phyloP scores from a whole-genome alignment of 2,888 invertebrate species.

The Parascotia fuliginaria region DNA sequence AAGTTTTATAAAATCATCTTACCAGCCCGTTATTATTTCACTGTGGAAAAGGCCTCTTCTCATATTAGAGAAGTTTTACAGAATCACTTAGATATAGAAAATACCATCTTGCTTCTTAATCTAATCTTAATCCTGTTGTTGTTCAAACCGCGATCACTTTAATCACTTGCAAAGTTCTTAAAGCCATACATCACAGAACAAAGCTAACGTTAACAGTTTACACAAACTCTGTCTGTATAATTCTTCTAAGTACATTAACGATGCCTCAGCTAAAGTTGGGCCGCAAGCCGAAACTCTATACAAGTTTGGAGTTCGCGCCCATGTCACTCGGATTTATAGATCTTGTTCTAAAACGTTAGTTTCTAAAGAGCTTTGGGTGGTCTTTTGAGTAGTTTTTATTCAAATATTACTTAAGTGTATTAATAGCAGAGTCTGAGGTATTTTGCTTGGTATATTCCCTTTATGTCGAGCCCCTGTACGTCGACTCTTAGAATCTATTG shows the following conservation, averaged over 20 bases:
- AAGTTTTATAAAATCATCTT: no score
- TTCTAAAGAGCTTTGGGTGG: neutral
- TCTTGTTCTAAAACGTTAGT: conserved; percentile 29
- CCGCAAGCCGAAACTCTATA: conserved; percentile 36
- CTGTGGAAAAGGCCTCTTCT: no score
- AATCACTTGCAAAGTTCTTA: neutral
- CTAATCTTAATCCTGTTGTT: neutral
- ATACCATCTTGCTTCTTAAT: no score
- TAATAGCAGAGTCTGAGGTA: no score
- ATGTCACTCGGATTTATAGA: conserved; percentile 33
- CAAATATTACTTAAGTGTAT: no score
- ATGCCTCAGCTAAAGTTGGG: conserved; percentile 25
- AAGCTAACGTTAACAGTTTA: conserved; percentile 31
- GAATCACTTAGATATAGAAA: no score
- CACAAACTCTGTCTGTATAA: conserved; percentile 32
- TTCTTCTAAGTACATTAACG: conserved; percentile 45
- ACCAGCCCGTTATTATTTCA: no score
- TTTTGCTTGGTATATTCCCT: no score
- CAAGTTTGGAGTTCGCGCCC: conserved; percentile 19
- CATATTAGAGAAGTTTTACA: no score
- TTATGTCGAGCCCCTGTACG: no score
- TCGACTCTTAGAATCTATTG: no score
- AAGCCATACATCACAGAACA: conserved; percentile 25
- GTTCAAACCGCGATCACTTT: neutral
- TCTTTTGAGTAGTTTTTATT: neutral